Percentiles rank a stretch among this genome's conserved stretches.
These are phyloP conservation scores for Merodon equestris DNA, from an alignment of 2,888 invertebrate genomes.

Conservation along the genomic window DNA sequence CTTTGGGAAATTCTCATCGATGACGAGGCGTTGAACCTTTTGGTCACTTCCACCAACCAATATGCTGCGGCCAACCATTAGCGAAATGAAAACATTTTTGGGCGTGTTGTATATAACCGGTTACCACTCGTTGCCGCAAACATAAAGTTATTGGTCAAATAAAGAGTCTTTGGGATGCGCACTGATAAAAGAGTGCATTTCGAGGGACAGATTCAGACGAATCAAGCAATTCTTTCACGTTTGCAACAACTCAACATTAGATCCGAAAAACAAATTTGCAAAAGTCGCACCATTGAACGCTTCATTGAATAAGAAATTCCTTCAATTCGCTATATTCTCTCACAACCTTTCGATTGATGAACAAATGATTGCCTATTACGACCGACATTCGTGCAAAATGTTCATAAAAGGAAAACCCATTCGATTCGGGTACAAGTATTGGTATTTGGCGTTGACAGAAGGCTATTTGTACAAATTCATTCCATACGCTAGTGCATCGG, in stretches of 20 bases:
- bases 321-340: slow-evolving; percentile 14
- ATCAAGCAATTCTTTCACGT: slow-evolving; percentile 17
- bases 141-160: slow-evolving; percentile 9
- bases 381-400: slow-evolving; percentile 12
- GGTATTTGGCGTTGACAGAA: slow-evolving; percentile 7
- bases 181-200: neutral
- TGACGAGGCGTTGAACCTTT: slow-evolving; percentile 15
- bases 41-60: neutral
- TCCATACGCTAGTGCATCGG: slow-evolving; percentile 19
- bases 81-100: slow-evolving; percentile 12
- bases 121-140: slow-evolving; percentile 10
- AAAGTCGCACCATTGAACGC: slow-evolving; percentile 19
- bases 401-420: slow-evolving; percentile 19
- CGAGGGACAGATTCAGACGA: neutral
- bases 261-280: slow-evolving; percentile 26
- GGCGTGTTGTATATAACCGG: slow-evolving; percentile 11
- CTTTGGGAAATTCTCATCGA: slow-evolving; percentile 10
- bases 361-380: slow-evolving; percentile 8
- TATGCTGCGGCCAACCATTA: slow-evolving; percentile 19
- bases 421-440: slow-evolving; percentile 25
- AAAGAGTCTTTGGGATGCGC: slow-evolving; percentile 14
- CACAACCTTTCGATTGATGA: slow-evolving; percentile 16
- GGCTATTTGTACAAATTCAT: slow-evolving; percentile 13
- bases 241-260: slow-evolving; percentile 10
- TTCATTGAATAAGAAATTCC: neutral